These are phyloP conservation scores for Sebastes aleutianus DNA, from an alignment of 2,797 vertebrate genomes.

Conservation along the genomic window DNA sequence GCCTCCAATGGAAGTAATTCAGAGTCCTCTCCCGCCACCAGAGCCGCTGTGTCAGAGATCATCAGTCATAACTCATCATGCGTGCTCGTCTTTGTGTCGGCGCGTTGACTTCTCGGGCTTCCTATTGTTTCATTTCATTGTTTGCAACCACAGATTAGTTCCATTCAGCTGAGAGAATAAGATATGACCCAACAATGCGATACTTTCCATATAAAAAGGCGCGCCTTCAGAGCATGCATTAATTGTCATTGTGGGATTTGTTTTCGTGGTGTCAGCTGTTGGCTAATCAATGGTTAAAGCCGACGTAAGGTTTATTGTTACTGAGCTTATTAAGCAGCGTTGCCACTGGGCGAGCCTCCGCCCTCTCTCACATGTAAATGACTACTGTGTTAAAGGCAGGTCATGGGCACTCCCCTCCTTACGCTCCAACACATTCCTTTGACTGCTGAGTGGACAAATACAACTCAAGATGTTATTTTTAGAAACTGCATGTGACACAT, in stretches of 20 bases:
- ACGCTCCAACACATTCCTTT: slow-evolving; percentile 1
- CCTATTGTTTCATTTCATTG: slow-evolving; percentile 36
- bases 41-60: slow-evolving; percentile 53
- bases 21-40: slow-evolving; percentile 37
- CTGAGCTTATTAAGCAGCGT: slow-evolving; percentile 64
- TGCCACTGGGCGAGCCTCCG: slow-evolving; percentile 19
- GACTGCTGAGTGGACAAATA: slow-evolving; percentile 25
- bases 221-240: slow-evolving; percentile 34
- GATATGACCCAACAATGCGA: slow-evolving; percentile 6
- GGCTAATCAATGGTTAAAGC: slow-evolving; percentile 71
- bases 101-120: slow-evolving; percentile 23
- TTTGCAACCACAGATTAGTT: slow-evolving; percentile 48
- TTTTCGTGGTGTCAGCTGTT: slow-evolving; percentile 64
- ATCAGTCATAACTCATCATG: slow-evolving; percentile 55
- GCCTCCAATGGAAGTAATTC: slow-evolving; percentile 31
- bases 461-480: background rate
- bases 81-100: background rate
- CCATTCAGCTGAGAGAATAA: slow-evolving; percentile 21
- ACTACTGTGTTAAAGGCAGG: slow-evolving; percentile 23
- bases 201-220: slow-evolving; percentile 14
- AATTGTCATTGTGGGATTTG: slow-evolving; percentile 57
- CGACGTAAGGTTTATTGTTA: slow-evolving; percentile 70
- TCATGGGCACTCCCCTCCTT: slow-evolving; percentile 32
- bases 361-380: slow-evolving; percentile 40
- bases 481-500: background rate